Base-by-base conservation (phyloP, 2,888 invertebrate genomes). In the Drosophila borborema region DNA sequence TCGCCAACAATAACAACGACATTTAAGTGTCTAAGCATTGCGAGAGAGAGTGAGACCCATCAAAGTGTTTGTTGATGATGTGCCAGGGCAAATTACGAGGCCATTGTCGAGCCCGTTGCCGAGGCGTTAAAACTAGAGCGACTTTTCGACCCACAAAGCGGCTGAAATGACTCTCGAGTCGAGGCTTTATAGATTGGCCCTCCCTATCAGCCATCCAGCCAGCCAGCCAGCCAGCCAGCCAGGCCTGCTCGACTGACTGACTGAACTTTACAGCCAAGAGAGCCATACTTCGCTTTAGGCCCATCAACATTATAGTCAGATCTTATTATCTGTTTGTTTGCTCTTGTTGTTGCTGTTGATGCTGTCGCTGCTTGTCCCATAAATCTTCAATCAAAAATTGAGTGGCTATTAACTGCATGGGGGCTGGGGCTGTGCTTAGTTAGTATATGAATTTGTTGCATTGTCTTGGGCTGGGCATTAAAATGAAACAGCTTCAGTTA, bases 101-200 rank as follows among this genome's bases (percentile, higher is more conserved):
- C 49, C 54, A 59, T 48, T 56, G 70, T 56, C 53, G 61, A 77
- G 65, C 34, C 68, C 34, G 66, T 69, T 54, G 54, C 36, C 59
- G 23, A 86, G 76, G 83, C 84, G 86, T 89, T 85, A 77, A 86
- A 85, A 89, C 87, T 89, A 80, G 90, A 85, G 89, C 83, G 81
- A 80, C 77, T 76, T 77, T 34, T 77, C 67, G 77, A 72, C 77
- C 66, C 65, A 64, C 62, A 62, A 60, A 49, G 28, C 40, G 31
- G 5, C 43, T 41, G n/a, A 43, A 62, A 46, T 63, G 63, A 46
- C 28, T 38, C 31, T 64, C 49, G 61, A 36, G 36, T 49, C 48
- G 48, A 31, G 48, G 3, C 43, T 59, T 62, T 54, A 55, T 48
- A 49, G 64, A 40, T 31, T 36, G 23, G 49, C 59, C 56, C 67